Evolutionary conservation across 2,888 invertebrate genomes (phyloP).

Genomic region (Chesias legatella): DNA sequence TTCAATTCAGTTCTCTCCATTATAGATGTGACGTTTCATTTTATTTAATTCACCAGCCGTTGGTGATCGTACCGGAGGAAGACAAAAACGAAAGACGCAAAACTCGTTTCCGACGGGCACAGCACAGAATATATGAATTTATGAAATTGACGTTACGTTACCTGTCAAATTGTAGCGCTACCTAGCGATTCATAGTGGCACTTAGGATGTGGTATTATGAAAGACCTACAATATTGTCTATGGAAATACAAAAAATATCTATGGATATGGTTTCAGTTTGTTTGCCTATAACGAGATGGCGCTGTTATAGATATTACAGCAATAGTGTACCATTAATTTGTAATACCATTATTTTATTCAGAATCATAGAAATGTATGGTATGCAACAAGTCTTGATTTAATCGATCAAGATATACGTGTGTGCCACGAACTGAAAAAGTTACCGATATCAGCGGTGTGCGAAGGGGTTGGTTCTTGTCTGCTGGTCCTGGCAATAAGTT

Average conservation of each 20-base stretch:
- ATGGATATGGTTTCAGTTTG: slow-evolving; percentile 17
- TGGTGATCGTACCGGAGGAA: slow-evolving; percentile 36
- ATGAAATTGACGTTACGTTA: slow-evolving; percentile 14
- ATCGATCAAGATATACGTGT: no score
- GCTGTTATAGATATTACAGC: slow-evolving; percentile 1
- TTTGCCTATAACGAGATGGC: slow-evolving; percentile 30
- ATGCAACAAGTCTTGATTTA: no score
- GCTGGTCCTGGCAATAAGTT: no score
- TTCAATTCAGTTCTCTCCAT: slow-evolving; percentile 44
- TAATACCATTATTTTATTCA: no score
- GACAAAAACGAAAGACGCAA: slow-evolving; percentile 38
- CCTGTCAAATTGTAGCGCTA: slow-evolving; percentile 18
- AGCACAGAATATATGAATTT: slow-evolving; percentile 24
- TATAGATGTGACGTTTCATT: slow-evolving; percentile 54
- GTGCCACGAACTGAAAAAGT: no score
- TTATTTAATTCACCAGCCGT: slow-evolving; percentile 53
- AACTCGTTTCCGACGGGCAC: slow-evolving; percentile 39
- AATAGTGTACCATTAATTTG: no score
- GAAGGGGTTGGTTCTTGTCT: no score
- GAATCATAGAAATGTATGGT: no score
- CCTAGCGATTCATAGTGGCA: slow-evolving; percentile 11
- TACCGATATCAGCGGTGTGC: no score
- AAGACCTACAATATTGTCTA: slow-evolving; percentile 36
- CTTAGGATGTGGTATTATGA: slow-evolving; percentile 22
- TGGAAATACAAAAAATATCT: no score